Base-by-base conservation (phyloP, 2,888 invertebrate genomes). In the Spisula solida region DNA sequence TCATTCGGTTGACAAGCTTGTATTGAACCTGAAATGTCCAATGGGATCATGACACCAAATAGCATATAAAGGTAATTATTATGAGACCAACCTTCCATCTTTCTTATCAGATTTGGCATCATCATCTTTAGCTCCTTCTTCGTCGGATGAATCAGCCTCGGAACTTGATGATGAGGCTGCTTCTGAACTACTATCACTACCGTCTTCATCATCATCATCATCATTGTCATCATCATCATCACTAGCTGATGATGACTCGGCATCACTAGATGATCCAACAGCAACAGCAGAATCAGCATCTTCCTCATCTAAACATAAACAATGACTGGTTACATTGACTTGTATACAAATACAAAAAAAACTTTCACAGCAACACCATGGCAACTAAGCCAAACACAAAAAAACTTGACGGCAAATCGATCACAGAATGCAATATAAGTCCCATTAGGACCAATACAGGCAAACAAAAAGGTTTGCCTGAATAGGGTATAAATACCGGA, bases 161-260 rank as follows among this genome's bases (percentile, higher is more conserved):
- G 86, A 82, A 41, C 92, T 91, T 14, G 93, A 92, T 34, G 90
- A 88, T 34, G 90, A 88, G 18, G 85, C 90, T 14, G 90, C 91
- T 31, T 87, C 91, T 0, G 91, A 90, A 47, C 85, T 85, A 20
- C 88, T 88, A 4, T 86, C 92, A 88, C 89, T 92, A 8, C 51
- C 86, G 55, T 85, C 87, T 14, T 91, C 93, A 34, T 92, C 93
- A 25, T 89, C 90, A 20, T 93, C 90, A 70, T 91, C 91, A 80
- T 92, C 92, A 29, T 93, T 89, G 55, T 90, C 89, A 70, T 88
- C 88, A 55, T 87, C 88, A 25, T 90, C 92, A 78, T 90, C 88
- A 25, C 89, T 88, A n/a, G 86, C 85, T 60, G 86, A 86, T 29
- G 89, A 90, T 34, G 90, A 88, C 25, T 85, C 89, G 18, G 85